Base-by-base conservation (phyloP, 2,797 vertebrate genomes). In the Pangasius macronema region DNA sequence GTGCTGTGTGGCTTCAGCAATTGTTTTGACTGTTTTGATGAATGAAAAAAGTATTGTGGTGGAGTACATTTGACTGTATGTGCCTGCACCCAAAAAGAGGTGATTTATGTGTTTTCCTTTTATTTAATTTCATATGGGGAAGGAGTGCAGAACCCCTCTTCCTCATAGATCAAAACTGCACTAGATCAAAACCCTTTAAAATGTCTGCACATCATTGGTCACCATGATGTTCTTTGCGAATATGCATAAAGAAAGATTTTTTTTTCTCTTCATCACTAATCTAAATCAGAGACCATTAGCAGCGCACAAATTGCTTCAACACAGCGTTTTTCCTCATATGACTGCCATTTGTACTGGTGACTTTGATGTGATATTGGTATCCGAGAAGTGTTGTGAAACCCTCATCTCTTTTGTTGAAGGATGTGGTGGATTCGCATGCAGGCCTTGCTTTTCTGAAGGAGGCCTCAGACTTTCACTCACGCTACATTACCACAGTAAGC, bases 401-500 rank as follows among this genome's bases (percentile, higher is more conserved):
- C 46, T 77, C 27, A 39, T 85, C 61, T 68, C 22, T 76, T 67
- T 76, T 75, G 68, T 18, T 93, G 92, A 51, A 99, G 98, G 98
- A 99, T 93, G 96, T 99, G 92, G 98, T 99, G 91, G 98, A 99
- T 92, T 95, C 97, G 1, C 98, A 99, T 89, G 94, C 97, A 6
- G 97, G 98, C 85, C 94, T 99, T 87, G 96, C 97, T 11, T 99
- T 99, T 94, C 94, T 99, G 57, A 98, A 97, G 93, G 98, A 99
- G 92, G 98, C 98, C 0, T 95, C 97, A 0, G 98, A 99, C 94
- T 99, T 99, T 95, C 98, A 99, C 94, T 98, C 97, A 1, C 96
- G 97, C 89, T 99, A 99, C 93, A 98, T 99, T 94, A 99, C 97
- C 92, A 99, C 98, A 84, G 98, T 99, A 95, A 96, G 96, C 1